phyloP scores from a whole-genome alignment of 2,888 invertebrate genomes.

The Syrphus vitripennis region DNA sequence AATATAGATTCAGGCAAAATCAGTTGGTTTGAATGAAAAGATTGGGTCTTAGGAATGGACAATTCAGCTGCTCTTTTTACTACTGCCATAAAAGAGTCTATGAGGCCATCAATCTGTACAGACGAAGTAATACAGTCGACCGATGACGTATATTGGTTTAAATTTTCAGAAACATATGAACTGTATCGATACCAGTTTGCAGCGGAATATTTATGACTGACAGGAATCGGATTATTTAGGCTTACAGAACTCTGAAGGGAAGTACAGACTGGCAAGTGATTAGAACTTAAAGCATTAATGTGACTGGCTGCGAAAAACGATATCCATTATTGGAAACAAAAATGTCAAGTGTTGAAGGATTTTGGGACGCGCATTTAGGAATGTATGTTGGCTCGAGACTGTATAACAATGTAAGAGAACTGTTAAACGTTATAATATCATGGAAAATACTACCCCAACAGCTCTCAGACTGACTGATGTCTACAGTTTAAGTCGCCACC shows the following conservation, averaged over 20 bases:
- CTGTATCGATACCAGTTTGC: neutral
- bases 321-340: neutral
- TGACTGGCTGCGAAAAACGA: neutral
- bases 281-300: neutral
- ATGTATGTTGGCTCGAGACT: neutral
- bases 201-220: neutral
- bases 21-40: neutral
- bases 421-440: too few relatives aligned
- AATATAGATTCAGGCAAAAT: neutral
- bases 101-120: neutral
- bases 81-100: neutral
- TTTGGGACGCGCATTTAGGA: neutral
- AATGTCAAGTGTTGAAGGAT: slow-evolving; percentile 1
- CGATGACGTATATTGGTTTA: neutral
- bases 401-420: too few relatives aligned
- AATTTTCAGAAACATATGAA: neutral
- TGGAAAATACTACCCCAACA: too few relatives aligned
- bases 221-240: neutral
- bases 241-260: too few relatives aligned
- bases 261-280: neutral
- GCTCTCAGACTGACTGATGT: too few relatives aligned
- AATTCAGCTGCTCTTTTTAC: too few relatives aligned
- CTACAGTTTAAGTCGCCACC: too few relatives aligned
- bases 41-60: neutral
- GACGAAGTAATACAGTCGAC: neutral